phyloP scores from a whole-genome alignment of 2,113 vertebrate genomes.

The Zootoca vivipara region DNA sequence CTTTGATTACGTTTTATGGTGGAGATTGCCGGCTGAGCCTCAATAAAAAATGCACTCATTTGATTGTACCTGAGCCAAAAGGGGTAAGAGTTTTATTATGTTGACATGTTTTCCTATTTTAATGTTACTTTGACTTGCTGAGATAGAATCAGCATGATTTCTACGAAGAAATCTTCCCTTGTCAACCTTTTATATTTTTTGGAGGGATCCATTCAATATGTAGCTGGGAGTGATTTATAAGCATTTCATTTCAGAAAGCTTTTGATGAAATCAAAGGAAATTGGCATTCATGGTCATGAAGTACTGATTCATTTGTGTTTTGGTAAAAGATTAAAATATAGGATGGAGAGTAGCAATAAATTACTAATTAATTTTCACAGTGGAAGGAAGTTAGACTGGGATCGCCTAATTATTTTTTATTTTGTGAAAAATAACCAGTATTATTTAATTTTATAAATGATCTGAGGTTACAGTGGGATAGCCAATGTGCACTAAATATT shows the following conservation, averaged over 20 bases:
- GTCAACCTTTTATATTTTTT: background rate
- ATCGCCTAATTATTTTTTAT: background rate
- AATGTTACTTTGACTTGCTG: background rate
- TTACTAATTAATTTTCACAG: background rate
- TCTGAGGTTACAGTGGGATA: background rate
- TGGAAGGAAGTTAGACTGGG: background rate
- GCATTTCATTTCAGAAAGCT: background rate
- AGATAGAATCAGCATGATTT: background rate
- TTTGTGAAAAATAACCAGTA: background rate
- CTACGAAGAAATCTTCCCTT: background rate
- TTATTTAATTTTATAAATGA: background rate
- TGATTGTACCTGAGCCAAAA: slow-evolving; percentile 93
- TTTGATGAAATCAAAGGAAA: background rate
- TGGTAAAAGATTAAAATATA: background rate
- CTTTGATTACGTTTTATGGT: slow-evolving; percentile 94
- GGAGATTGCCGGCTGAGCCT: slow-evolving; percentile 93
- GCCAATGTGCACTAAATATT: background rate
- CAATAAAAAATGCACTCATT: slow-evolving; percentile 93
- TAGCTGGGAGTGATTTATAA: background rate
- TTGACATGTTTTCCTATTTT: background rate
- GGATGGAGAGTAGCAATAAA: background rate
- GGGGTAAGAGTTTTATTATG: slow-evolving; percentile 83
- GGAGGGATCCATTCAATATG: background rate
- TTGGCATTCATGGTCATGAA: background rate
- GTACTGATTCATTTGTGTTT: background rate